A percentile compares a stretch with the other conserved stretches of the same genome.
Evolutionary conservation across 2,797 vertebrate species (phyloP).

Genomic region (Pantherophis alleghaniensis): DNA sequence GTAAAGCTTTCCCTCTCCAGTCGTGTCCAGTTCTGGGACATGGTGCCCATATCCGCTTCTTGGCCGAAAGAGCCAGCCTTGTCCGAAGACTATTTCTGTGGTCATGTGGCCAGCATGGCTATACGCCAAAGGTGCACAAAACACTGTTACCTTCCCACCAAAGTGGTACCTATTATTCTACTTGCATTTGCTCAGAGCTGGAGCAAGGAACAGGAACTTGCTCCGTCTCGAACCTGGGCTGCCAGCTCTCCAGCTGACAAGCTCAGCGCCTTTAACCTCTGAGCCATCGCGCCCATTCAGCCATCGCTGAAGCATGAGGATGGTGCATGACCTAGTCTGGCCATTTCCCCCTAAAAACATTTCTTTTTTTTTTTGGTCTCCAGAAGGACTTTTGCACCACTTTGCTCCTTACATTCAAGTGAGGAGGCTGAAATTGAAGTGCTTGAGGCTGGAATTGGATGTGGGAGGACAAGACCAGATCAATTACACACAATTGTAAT

Average conservation of each 20-base stretch:
- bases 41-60: not conserved
- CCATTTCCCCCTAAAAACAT: not conserved
- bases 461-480: not conserved
- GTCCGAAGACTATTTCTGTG: not conserved
- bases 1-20: not conserved
- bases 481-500: not conserved
- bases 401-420: not conserved
- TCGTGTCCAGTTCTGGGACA: not conserved
- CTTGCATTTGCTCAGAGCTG: not conserved
- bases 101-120: not conserved
- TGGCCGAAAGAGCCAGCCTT: too few species aligned
- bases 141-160: not conserved
- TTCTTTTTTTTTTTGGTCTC: not conserved
- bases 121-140: fast-evolving
- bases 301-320: not conserved
- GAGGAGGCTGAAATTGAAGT: too few species aligned
- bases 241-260: not conserved
- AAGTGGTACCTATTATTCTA: not conserved
- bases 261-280: not conserved
- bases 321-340: not conserved
- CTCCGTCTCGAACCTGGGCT: not conserved
- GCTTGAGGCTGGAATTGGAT: not conserved
- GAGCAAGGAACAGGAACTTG: not conserved
- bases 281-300: not conserved
- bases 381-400: not conserved